A percentile compares a stretch with the other conserved stretches of the same genome.
phyloP scores from a whole-genome alignment of 1,140 invertebrate species.

The Papilio dardanus region DNA sequence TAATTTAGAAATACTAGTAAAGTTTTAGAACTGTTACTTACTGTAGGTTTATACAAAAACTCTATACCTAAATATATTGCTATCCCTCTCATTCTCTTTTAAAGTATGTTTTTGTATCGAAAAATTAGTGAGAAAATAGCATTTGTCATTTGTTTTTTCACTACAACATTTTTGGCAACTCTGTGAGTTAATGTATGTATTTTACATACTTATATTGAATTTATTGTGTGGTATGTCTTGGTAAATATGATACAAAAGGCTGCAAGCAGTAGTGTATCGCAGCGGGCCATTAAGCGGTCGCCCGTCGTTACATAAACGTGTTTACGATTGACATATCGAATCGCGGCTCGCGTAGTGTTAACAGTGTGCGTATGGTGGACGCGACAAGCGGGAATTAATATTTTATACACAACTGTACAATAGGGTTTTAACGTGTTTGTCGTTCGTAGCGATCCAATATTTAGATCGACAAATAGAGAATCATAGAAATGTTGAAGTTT shows the following conservation, averaged over 20 bases:
- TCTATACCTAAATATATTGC: too few species aligned
- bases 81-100: too few species aligned
- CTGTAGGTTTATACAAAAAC: too few species aligned
- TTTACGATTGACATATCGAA: constrained; percentile 34
- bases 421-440: too few species aligned
- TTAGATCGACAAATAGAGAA: too few species aligned
- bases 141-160: neutral
- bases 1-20: neutral
- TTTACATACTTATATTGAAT: neutral
- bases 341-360: constrained; percentile 13
- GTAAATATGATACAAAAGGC: neutral
- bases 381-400: neutral
- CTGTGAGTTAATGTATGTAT: neutral
- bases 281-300: constrained; percentile 19
- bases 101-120: neutral
- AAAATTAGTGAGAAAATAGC: neutral
- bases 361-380: neutral
- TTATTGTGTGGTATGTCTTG: neutral
- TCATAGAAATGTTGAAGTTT: too few species aligned
- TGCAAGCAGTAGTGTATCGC: neutral
- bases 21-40: neutral
- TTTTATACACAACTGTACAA: neutral
- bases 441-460: too few species aligned
- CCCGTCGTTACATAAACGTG: constrained; percentile 18
- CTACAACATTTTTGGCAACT: neutral